These are phyloP conservation scores for Protonemura montana DNA, from an alignment of 2,888 invertebrate species.

Conservation along the genomic window DNA sequence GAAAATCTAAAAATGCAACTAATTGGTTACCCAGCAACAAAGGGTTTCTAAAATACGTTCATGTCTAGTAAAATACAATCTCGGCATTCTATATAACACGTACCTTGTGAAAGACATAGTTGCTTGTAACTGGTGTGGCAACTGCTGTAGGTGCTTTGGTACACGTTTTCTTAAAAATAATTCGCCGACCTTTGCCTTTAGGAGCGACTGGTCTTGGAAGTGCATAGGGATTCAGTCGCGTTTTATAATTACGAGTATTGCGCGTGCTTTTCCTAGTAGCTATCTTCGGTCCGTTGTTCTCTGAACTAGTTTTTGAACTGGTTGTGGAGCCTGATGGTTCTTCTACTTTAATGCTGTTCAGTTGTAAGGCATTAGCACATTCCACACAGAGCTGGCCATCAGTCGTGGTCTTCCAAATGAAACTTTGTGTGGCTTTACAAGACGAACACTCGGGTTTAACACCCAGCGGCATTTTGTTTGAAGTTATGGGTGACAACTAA, in stretches of 20 bases:
- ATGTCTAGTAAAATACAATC: constrained; percentile 18
- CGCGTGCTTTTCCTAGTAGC: constrained; percentile 66
- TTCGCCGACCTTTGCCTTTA: constrained; percentile 78
- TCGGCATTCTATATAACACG: not conserved
- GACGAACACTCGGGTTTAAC: constrained; percentile 72
- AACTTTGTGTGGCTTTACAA: constrained; percentile 73
- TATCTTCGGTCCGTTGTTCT: constrained; percentile 58
- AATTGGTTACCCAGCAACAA: no score
- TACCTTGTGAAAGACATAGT: constrained; percentile 79
- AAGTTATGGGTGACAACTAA: not conserved
- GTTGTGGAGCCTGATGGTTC: constrained; percentile 54
- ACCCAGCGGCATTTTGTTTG: constrained; percentile 60
- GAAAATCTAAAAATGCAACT: no score
- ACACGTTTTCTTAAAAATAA: constrained; percentile 80
- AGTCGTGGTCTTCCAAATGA: constrained; percentile 79
- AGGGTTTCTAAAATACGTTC: no score
- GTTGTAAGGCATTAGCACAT: constrained; percentile 66
- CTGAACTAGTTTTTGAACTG: constrained; percentile 49
- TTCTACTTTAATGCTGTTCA: constrained; percentile 55
- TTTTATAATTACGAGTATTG: constrained; percentile 62
- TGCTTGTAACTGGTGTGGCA: constrained; percentile 82
- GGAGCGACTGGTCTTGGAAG: constrained; percentile 60
- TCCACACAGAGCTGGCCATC: constrained; percentile 80
- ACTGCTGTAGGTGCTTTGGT: constrained; percentile 82
- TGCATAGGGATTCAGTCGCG: constrained; percentile 59